Base-by-base conservation (phyloP, 2,888 invertebrate genomes). In the Nymphalis polychloros region DNA sequence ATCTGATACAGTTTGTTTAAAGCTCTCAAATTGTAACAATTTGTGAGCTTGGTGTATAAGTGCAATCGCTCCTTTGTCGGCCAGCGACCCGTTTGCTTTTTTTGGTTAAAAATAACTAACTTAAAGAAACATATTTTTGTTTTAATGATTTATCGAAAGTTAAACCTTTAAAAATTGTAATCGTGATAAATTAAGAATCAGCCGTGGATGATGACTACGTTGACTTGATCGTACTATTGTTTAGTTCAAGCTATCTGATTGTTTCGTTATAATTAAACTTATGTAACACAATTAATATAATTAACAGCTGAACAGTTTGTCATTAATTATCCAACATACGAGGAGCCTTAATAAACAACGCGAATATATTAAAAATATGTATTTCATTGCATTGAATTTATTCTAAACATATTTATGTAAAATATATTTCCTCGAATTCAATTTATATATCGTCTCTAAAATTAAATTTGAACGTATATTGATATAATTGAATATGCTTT, bases 401-500 rank as follows among this genome's bases (percentile, higher is more conserved):
- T 41, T 13, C 10, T 41, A 41, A 41, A 41, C 13, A 41, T 41
- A 41, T 41, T 41, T 41, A 41, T 4, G 41, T 41, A 41, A 41
- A 41, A 41, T 13, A 19, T 49, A 47, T n/a, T 41, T 27, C 46
- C 57, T 49, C 8, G 55, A 48, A 55, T 20, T 19, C 52, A 62
- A 55, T 57, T 53, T 48, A 64, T 64, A 27, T 57, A 41, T 48
- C 27, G 31, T 20, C 52, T 10, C 78, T 79, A 75, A 31, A 53
- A 53, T 53, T 16, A 53, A 27, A 53, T 27, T 55, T 55, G 17
- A 31, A 55, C 31, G 53, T 31, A 55, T 55, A 31, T 31, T 55
- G 27, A 31, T 27, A 55, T 55, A 17, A 55, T 55, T n/a, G 53
- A 55, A 55, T 31, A 55, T 31, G 53, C n/a, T 55, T 27, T 31